Conservation (phyloP, 2,888 invertebrate genomes). For the Baronia brevicornis region DNA sequence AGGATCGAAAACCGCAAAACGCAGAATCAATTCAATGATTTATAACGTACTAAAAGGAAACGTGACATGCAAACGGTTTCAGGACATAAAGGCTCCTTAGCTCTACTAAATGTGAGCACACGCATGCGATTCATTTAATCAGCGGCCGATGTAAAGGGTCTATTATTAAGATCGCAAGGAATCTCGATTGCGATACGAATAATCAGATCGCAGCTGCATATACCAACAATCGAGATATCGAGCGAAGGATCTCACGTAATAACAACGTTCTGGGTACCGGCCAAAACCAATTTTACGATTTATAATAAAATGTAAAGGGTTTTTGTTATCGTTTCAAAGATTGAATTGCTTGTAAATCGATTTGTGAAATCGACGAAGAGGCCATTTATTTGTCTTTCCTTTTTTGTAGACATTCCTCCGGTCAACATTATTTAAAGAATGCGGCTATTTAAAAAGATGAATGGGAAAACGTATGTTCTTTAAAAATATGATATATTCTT, state of each 20-base stretch:
- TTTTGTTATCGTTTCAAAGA: slow-evolving; percentile 21
- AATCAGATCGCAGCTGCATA: slow-evolving; percentile 34
- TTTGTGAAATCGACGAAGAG: slow-evolving; percentile 1
- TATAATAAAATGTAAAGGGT: slow-evolving; percentile 24
- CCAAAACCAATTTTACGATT: slow-evolving; percentile 39
- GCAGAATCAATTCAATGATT: slow-evolving; percentile 5
- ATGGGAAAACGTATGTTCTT: too few relatives aligned
- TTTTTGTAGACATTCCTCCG: slow-evolving; percentile 4
- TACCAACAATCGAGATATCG: slow-evolving; percentile 27
- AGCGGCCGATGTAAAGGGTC: slow-evolving; percentile 33
- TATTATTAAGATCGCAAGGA: slow-evolving; percentile 37
- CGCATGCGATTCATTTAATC: slow-evolving; percentile 22
- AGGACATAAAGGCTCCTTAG: slow-evolving; percentile 20
- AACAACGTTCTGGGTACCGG: slow-evolving; percentile 32
- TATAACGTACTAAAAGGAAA: not conserved
- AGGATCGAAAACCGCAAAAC: slow-evolving; percentile 2
- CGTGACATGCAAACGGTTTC: slow-evolving; percentile 3
- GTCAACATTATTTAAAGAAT: too few relatives aligned
- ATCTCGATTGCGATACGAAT: slow-evolving; percentile 34
- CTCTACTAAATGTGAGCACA: slow-evolving; percentile 25
- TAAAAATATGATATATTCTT: too few relatives aligned
- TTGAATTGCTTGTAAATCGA: slow-evolving; percentile 19
- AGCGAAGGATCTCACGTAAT: slow-evolving; percentile 37
- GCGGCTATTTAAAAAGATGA: too few relatives aligned
- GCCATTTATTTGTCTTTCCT: slow-evolving; percentile 7